Evolutionary conservation across 2,888 invertebrate species (phyloP), one percentile per base, ranked within the genome.

Genomic region (Formica aserva): DNA sequence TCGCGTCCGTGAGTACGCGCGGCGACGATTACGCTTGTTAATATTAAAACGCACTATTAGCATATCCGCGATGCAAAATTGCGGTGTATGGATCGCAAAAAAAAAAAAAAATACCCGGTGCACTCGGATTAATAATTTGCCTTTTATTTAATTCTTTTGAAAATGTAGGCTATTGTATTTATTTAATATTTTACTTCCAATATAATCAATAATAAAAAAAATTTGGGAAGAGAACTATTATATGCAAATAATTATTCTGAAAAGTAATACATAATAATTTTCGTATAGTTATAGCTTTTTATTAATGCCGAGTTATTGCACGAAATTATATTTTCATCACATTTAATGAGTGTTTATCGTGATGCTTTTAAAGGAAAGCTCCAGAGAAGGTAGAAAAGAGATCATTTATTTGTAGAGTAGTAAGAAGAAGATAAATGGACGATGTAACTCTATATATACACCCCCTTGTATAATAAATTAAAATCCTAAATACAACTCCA

Each of bases 381-480:
- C 0, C 15, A 11, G 62, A 22, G 38, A 38, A 26, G 38, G 6
- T 11, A 29, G 48, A 69, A 18, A 45, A 29, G 32, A 48, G 32
- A 35, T 26, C 15, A 71, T 66, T 41, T 66, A 26, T 66, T 66
- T 57, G 57, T 9, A 26, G 13, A 18, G n/a, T n/a, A 32, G 15
- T 22, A 52, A 35, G 18, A 62, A 26, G 72, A 62, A 62, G 60
- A 74, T 62, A 45, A 15, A 74, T 74, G 41, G 29, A 32, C 18
- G 29, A 3, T 41, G 41, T 15, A 22, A 48, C 13, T 11, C 18
- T 45, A 66, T 26, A 18, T 32, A 45, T 9, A 26, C 38, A 11
- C 32, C 15, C 22, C 35, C 11, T 55, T 26, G n/a, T 32, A 22
- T n/a, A 57, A 76, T 41, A 69, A 55, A 77, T 77, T 77, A 77